phyloP scores from a whole-genome alignment of 2,888 invertebrate species.

The Cepaea hortensis region DNA sequence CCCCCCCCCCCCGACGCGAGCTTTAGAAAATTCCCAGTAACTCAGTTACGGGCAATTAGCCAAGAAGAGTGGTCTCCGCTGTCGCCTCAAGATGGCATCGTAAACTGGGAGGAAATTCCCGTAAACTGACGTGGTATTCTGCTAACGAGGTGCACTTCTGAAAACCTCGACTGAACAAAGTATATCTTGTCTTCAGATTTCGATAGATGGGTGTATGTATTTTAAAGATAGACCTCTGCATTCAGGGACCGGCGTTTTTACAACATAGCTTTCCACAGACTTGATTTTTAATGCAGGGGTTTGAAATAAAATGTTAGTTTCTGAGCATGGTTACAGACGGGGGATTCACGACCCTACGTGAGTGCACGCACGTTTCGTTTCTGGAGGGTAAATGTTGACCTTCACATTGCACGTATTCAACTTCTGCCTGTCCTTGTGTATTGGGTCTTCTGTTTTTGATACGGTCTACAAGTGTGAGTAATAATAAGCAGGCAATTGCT shows the following conservation, averaged over 20 bases:
- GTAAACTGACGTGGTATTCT: background rate
- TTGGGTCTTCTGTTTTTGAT: conserved; percentile 1
- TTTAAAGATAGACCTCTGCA: background rate
- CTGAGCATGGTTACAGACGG: background rate
- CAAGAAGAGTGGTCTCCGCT: background rate
- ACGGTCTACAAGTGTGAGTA: background rate
- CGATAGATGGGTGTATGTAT: background rate
- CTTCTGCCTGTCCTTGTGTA: background rate
- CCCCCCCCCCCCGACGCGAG: background rate
- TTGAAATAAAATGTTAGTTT: too few species aligned
- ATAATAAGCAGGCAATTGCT: background rate
- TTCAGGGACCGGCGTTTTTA: too few species aligned
- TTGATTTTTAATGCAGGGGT: too few species aligned
- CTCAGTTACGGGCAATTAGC: conserved; percentile 11
- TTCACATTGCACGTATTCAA: conserved; percentile 22
- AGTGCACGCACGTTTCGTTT: background rate
- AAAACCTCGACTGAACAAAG: background rate
- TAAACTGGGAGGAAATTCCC: background rate
- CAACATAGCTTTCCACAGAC: too few species aligned
- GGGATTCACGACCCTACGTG: background rate
- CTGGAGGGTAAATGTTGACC: background rate
- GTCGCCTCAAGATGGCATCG: background rate
- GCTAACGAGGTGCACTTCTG: conserved; percentile 2
- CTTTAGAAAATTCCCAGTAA: background rate
- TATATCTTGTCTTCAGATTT: background rate